phyloP scores from a whole-genome alignment of 2,888 invertebrate genomes.

The Machimus rusticus region DNA sequence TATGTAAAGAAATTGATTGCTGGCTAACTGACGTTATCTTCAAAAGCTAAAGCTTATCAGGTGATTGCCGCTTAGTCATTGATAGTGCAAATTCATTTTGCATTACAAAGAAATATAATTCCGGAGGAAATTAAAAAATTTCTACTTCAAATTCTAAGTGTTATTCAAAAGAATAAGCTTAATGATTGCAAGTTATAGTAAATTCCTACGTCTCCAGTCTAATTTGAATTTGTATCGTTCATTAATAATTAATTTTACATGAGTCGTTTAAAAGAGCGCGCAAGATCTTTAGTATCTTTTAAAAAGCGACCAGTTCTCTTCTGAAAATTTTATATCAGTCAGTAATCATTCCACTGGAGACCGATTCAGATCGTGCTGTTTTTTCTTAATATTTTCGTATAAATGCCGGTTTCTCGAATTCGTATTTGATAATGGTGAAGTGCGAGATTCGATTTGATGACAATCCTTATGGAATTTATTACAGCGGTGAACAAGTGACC shows the following conservation, averaged over 20 bases:
- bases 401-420: not conserved
- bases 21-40: not conserved
- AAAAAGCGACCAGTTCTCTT: not conserved
- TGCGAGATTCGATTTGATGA: conserved; percentile 57
- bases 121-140: not conserved
- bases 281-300: not conserved
- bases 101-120: not conserved
- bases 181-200: not conserved
- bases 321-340: not conserved
- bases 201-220: not conserved
- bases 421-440: conserved; percentile 49
- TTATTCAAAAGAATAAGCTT: not conserved
- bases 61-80: not conserved
- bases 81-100: not conserved
- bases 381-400: not conserved
- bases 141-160: not conserved
- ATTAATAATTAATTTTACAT: not conserved
- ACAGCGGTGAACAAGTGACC: conserved; percentile 56
- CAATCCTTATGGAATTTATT: conserved; percentile 56
- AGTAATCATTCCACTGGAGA: not conserved
- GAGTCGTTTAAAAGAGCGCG: not conserved
- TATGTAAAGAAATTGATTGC: not conserved
- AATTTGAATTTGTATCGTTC: not conserved
- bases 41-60: not conserved
- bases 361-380: not conserved